phyloP scores from a whole-genome alignment of 2,888 invertebrate species.

The Ctenicera cuprea region DNA sequence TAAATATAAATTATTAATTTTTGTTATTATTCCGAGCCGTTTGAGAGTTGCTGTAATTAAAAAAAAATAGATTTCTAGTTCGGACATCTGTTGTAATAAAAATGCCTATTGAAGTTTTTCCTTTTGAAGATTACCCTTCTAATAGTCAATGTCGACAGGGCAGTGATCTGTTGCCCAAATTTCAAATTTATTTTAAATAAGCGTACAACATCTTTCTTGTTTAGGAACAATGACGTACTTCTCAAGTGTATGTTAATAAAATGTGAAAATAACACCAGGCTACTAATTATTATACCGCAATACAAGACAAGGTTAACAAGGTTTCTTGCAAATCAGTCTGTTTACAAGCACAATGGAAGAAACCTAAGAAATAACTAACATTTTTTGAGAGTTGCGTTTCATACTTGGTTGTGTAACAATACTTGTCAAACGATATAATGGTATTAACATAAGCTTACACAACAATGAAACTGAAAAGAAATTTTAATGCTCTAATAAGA shows the following conservation, averaged over 20 bases:
- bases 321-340: conserved; percentile 3
- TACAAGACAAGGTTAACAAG: conserved; percentile 19
- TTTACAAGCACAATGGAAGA: conserved; percentile 10
- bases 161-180: neutral
- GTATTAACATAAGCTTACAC: no score
- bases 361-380: neutral
- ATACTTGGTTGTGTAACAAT: neutral
- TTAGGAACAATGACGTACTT: neutral
- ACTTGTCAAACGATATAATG: no score
- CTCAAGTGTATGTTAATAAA: neutral
- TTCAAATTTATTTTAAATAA: neutral
- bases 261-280: neutral
- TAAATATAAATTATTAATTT: no score
- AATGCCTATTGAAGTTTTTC: no score
- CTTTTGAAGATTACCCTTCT: no score
- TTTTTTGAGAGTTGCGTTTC: neutral
- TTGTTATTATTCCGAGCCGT: no score
- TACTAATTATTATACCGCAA: conserved; percentile 21
- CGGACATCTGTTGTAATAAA: no score
- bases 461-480: no score
- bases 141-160: neutral
- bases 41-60: no score
- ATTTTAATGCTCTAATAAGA: no score
- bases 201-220: neutral
- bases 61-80: no score